Conservation (phyloP, 2,113 vertebrate species). For the Fulica atra region DNA sequence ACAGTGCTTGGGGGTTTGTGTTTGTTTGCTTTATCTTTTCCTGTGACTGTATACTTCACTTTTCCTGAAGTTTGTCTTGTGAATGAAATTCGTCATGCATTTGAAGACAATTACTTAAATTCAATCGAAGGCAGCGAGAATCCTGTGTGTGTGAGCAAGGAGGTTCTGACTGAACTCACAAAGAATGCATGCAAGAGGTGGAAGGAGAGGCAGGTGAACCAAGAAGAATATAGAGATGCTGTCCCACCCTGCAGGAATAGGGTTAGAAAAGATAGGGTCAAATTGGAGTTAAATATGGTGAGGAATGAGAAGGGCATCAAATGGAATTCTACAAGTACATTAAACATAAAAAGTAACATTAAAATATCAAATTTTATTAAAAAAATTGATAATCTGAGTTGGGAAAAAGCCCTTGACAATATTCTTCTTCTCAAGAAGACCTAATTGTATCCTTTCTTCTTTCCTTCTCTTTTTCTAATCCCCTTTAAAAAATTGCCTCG, state of each 20-base stretch:
- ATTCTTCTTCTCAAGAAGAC: background rate
- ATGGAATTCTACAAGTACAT: background rate
- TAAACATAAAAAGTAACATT: too few relatives aligned
- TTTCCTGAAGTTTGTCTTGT: slow-evolving; percentile 12
- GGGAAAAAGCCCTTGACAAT: background rate
- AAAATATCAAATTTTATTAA: background rate
- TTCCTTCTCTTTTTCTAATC: background rate
- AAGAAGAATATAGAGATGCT: background rate
- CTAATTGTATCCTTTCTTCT: background rate
- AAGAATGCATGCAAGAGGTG: background rate
- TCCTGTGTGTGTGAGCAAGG: background rate
- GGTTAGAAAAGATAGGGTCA: background rate
- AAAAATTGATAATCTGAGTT: background rate
- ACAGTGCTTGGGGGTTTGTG: background rate
- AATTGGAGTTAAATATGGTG: background rate
- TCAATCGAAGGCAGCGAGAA: background rate
- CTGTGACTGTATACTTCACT: background rate
- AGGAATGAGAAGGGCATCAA: background rate
- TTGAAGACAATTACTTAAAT: background rate
- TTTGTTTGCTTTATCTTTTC: background rate
- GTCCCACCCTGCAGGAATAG: background rate
- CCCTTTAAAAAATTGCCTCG: background rate
- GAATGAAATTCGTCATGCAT: background rate
- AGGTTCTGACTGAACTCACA: background rate
- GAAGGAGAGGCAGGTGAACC: background rate